Conservation (phyloP, 2,113 vertebrate species). For the Chlorodrepanis virens region DNA sequence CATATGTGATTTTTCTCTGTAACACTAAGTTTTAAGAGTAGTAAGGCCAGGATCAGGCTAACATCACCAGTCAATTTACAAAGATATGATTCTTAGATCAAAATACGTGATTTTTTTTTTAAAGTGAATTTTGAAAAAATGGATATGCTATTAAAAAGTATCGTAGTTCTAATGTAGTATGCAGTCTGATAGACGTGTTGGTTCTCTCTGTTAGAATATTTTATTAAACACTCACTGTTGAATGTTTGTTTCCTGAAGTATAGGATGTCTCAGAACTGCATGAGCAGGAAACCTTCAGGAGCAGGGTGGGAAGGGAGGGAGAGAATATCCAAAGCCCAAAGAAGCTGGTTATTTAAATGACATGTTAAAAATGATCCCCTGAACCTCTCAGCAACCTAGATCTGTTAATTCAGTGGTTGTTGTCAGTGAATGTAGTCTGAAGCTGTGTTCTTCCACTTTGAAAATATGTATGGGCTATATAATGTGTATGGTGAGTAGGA, state of each 20-base stretch:
- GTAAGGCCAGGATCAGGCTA: neutral
- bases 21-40: neutral
- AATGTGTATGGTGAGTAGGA: accelerated
- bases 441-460: neutral
- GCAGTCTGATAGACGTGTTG: neutral
- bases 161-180: neutral
- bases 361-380: neutral
- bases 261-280: neutral
- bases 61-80: neutral
- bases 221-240: neutral
- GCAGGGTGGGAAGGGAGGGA: too few relatives aligned
- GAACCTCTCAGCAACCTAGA: too few relatives aligned
- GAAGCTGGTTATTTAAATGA: neutral
- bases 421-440: neutral
- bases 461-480: accelerated
- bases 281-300: neutral
- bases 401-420: neutral
- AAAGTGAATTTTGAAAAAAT: neutral
- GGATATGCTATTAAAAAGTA: neutral
- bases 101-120: neutral
- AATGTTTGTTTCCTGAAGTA: neutral
- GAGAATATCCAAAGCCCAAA: neutral
- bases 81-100: neutral
- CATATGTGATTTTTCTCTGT: neutral
- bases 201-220: neutral